phyloP scores from a whole-genome alignment of 2,888 invertebrate species.

The Caenorhabditis afra region DNA sequence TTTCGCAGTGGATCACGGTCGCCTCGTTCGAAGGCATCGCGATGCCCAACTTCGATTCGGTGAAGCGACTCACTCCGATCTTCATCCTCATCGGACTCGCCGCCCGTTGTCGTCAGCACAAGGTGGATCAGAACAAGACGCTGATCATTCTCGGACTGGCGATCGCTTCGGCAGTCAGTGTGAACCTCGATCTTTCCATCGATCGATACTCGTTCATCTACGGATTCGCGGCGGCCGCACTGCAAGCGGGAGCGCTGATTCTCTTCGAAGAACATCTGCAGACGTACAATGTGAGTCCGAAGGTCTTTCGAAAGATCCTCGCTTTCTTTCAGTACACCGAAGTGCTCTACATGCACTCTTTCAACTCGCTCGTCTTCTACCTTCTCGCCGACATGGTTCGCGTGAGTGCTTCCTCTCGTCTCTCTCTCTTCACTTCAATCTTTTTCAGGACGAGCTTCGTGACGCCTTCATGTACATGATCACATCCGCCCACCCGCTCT shows the following conservation, averaged over 20 bases:
- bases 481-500: slow-evolving; percentile 74
- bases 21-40: slow-evolving; percentile 83
- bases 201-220: slow-evolving; percentile 77
- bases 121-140: slow-evolving; percentile 47
- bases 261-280: slow-evolving; percentile 63
- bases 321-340: slow-evolving; percentile 67
- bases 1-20: slow-evolving; percentile 82
- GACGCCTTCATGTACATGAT: slow-evolving; percentile 79
- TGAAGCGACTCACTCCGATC: slow-evolving; percentile 80
- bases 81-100: slow-evolving; percentile 57
- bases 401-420: slow-evolving; percentile 36
- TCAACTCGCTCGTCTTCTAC: slow-evolving; percentile 78
- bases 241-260: slow-evolving; percentile 67
- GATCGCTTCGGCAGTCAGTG: slow-evolving; percentile 68
- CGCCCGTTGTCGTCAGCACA: slow-evolving; percentile 46
- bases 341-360: slow-evolving; percentile 78
- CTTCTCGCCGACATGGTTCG: slow-evolving; percentile 77
- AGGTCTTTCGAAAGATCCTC: not conserved
- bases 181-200: slow-evolving; percentile 73
- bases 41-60: slow-evolving; percentile 83
- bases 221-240: slow-evolving; percentile 69
- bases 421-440: not conserved
- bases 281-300: slow-evolving; percentile 41
- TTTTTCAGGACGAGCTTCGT: slow-evolving; percentile 76
- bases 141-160: slow-evolving; percentile 59